Evolutionary conservation across 2,888 invertebrate species (phyloP).

Genomic region (Orchesellides sinensis): DNA sequence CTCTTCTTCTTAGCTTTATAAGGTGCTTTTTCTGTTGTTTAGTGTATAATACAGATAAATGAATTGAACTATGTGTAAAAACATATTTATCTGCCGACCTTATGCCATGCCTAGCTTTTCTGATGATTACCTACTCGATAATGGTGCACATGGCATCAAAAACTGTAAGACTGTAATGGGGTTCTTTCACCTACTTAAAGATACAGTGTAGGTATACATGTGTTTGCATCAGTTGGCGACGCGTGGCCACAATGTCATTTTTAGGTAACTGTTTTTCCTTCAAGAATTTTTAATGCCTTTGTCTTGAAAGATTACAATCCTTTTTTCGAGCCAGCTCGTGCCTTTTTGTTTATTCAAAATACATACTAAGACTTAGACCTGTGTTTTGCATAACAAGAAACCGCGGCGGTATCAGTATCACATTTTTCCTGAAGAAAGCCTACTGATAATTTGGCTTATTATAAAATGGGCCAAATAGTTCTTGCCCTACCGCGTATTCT

Average conservation of each 20-base stretch:
- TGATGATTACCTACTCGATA: no score
- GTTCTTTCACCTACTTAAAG: not conserved
- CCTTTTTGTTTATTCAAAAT: not conserved
- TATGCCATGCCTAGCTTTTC: not conserved
- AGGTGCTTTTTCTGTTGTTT: not conserved
- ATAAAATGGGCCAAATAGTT: no score
- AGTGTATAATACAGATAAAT: not conserved
- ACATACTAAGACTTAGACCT: no score
- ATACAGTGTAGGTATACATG: not conserved
- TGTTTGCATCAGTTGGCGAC: not conserved
- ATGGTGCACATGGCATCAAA: not conserved
- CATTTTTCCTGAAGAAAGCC: no score
- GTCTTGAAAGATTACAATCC: not conserved
- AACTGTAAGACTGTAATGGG: not conserved
- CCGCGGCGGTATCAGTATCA: no score
- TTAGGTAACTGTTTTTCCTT: not conserved
- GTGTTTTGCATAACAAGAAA: no score
- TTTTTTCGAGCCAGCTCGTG: not conserved
- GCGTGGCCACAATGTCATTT: not conserved
- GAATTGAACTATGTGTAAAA: no score
- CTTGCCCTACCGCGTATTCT: no score
- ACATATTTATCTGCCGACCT: constrained; percentile 11
- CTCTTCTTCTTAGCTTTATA: not conserved
- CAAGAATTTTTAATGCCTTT: not conserved
- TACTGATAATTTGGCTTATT: no score